Base-by-base conservation (phyloP, 2,113 vertebrate species). In the Guaruba guarouba region DNA sequence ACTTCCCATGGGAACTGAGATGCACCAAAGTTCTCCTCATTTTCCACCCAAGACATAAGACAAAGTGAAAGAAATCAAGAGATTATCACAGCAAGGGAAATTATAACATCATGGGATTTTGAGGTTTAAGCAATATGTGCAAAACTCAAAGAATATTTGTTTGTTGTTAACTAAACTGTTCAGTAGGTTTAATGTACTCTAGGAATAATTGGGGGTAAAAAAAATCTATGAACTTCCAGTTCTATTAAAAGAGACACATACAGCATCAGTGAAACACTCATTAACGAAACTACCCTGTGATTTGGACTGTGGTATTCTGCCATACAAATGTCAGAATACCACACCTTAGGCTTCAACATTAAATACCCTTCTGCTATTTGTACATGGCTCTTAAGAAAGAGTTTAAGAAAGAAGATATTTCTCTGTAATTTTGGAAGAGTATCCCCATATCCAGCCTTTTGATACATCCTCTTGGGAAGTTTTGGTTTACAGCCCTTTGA, bases 401-500 rank as follows among this genome's bases (percentile, higher is more conserved):
- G 6, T 35, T 59, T 24, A 35, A 59, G 33, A 59, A 59, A 59
- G 41, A 83, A 63, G 31, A 2, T 68, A 39, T 82, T 83, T 37
- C 51, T 83, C 63, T 76, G 63, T 62, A 51, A 55, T 83, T 82
- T 90, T 83, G 59, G 59, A 90, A 83, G 44, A 59, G 19, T 63
- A 54, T 70, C 3, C 17, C 31, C 64, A 31, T 84, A 71, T 73
- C 51, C 46, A 51, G 16, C 70, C 35, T 88, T 94, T 49, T 63
- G 43, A 62, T 48, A 51, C 54, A 86, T 75, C 86, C 88, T 94
- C 80, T 43, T 1, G 19, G 80, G 92, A 92, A 90, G 92, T 90
- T 92, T 93, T 81, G 69, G n/a, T 39, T 96, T 94, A 92, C 88
- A 86, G 73, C 6, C 54, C 61, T 89, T 91, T 91, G 77, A 91